Percentiles rank a stretch among this genome's conserved stretches.
These are phyloP conservation scores for Hipposideros armiger DNA, from an alignment of 2,113 vertebrate genomes.

Conservation along the genomic window DNA sequence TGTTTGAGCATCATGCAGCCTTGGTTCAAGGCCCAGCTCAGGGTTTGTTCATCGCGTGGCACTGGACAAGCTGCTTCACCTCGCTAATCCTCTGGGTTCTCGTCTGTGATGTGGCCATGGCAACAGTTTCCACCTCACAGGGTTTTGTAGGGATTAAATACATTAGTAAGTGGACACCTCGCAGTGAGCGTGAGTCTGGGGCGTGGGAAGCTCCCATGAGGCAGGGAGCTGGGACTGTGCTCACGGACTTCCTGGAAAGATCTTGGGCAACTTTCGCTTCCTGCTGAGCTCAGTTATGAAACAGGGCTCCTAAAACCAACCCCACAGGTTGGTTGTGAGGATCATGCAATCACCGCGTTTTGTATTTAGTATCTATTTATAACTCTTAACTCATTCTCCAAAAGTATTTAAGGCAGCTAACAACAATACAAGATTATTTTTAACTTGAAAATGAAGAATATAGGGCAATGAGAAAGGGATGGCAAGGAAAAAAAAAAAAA, in stretches of 20 bases:
- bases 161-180: neutral
- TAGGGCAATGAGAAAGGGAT: neutral
- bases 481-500: neutral
- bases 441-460: constrained; percentile 55
- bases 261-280: constrained; percentile 36
- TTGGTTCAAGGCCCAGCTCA: neutral
- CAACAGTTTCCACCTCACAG: neutral
- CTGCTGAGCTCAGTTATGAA: constrained; percentile 28
- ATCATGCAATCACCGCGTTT: neutral
- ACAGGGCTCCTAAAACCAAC: constrained; percentile 52
- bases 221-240: neutral
- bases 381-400: constrained; percentile 39
- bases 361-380: constrained; percentile 44
- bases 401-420: constrained; percentile 37
- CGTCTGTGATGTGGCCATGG: neutral
- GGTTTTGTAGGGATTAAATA: neutral
- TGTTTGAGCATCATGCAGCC: neutral
- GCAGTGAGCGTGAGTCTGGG: neutral
- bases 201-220: neutral
- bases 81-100: neutral
- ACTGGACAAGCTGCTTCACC: neutral
- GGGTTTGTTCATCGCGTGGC: neutral
- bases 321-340: constrained; percentile 37
- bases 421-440: neutral
- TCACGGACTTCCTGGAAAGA: constrained; percentile 6